Base-by-base conservation (phyloP, 2,888 invertebrate genomes). In the Dorcus parallelipipedus region DNA sequence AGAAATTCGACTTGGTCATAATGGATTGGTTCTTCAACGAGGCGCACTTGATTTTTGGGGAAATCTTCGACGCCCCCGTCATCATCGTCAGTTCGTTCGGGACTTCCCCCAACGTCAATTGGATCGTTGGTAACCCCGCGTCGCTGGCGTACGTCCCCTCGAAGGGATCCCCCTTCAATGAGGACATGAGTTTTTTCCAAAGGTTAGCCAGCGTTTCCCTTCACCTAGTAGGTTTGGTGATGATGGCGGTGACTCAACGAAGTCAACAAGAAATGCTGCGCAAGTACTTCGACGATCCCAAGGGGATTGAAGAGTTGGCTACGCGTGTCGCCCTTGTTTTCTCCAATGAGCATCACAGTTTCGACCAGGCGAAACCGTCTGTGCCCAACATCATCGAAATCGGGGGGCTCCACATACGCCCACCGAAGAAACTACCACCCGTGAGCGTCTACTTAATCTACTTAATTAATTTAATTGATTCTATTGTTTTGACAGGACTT, bases 401-500 rank as follows among this genome's bases (percentile, higher is more conserved):
- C 10, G 48, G 48, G 20, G 48, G 48, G 10, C n/a, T 17, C n/a
- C 48, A 48, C 20, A 9, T 48, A 14, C n/a, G 6, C 1, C 17
- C 14, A 23, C 48, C 48, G 4, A 48, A 17, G 9, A n/a, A 6
- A 48, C 6, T 48, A 26, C 48, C 48, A 17, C 26, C 4, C 6
- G 48, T 48, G n/a, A 48, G 20, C 1, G 4, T 1, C 10, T 23
- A 7, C 5, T 23, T 26, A 20, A 26, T 3, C 7, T 42, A 42
- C 5, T 42, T 42, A 20, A 2, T 17, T 42, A 7, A 6, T 14
- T 42, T 42, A 20, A 2, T 17, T 42, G 42, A 6, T 42, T 6
- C 1, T 1, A 7, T 17, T 17, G 17, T 42, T 48, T 6, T 48
- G n/a, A 9, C 20, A 48, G 79, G 82, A 84, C 69, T 69, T 85